Conservation (phyloP, 2,113 vertebrate genomes). For the Natator depressus region DNA sequence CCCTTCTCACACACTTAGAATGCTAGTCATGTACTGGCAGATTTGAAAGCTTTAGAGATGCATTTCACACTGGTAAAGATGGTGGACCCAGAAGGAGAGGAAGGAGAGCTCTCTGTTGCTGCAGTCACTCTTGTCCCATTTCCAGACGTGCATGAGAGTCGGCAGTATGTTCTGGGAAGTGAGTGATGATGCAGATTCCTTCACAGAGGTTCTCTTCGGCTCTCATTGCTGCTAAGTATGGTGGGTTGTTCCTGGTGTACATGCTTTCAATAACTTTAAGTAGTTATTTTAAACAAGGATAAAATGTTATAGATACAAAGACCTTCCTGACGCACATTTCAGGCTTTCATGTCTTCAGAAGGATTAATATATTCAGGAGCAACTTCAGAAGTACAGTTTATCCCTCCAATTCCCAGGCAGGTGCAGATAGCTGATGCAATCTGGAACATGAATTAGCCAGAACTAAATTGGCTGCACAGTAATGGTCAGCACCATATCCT, state of each 20-base stretch:
- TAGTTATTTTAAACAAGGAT: not conserved
- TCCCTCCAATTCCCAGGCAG: not conserved
- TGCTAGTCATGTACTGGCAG: not conserved
- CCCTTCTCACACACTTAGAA: not conserved
- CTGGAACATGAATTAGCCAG: not conserved
- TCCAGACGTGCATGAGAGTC: no score
- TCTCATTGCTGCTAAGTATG: not conserved
- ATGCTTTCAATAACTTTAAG: not conserved
- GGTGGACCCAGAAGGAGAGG: not conserved
- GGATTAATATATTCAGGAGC: not conserved
- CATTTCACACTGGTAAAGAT: not conserved
- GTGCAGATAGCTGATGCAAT: not conserved
- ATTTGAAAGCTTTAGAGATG: not conserved
- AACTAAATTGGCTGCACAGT: not conserved
- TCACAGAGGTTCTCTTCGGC: no score
- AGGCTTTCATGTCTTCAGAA: not conserved
- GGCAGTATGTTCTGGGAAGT: no score
- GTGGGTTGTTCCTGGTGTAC: not conserved
- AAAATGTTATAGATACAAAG: not conserved
- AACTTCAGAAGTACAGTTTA: not conserved
- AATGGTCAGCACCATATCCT: not conserved
- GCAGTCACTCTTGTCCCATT: not conserved
- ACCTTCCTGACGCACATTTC: not conserved
- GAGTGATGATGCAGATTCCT: no score
- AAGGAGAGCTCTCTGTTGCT: not conserved